Conservation (phyloP, 2,113 vertebrate genomes). For the Campylomormyrus numenius region DNA sequence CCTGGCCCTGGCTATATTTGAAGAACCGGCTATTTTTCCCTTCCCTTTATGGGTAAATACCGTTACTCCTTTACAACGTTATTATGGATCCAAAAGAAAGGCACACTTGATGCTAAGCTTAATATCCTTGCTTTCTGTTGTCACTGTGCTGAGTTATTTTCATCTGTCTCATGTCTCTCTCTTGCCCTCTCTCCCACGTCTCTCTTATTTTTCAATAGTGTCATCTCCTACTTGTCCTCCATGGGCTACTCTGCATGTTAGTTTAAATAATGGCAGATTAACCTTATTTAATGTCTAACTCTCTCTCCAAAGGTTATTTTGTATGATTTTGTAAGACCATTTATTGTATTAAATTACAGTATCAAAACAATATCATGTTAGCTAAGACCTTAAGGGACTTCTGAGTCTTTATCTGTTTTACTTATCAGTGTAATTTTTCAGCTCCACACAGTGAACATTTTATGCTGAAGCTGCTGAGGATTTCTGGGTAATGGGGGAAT, state of each 20-base stretch:
- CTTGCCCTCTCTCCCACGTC: neutral
- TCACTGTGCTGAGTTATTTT: neutral
- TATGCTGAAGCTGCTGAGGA: neutral
- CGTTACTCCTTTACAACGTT: neutral
- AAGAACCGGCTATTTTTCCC: constrained; percentile 71
- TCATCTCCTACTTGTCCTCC: neutral
- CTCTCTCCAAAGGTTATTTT: neutral
- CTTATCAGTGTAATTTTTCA: neutral
- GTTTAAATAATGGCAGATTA: neutral
- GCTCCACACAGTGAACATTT: neutral
- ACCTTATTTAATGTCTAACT: neutral
- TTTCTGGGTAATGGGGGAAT: neutral
- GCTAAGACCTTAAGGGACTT: neutral
- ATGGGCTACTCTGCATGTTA: neutral
- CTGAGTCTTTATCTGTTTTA: neutral
- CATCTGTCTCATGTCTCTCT: neutral
- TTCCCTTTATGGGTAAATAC: constrained; percentile 74
- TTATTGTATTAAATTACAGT: neutral
- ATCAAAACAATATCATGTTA: neutral
- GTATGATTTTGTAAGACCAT: neutral
- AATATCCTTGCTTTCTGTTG: neutral
- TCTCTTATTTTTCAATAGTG: neutral
- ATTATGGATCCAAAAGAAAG: neutral
- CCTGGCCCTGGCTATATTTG: constrained; percentile 76
- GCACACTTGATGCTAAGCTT: neutral